Evolutionary conservation across 2,888 invertebrate species (phyloP).

Genomic region (Lithophane ornitopus): DNA sequence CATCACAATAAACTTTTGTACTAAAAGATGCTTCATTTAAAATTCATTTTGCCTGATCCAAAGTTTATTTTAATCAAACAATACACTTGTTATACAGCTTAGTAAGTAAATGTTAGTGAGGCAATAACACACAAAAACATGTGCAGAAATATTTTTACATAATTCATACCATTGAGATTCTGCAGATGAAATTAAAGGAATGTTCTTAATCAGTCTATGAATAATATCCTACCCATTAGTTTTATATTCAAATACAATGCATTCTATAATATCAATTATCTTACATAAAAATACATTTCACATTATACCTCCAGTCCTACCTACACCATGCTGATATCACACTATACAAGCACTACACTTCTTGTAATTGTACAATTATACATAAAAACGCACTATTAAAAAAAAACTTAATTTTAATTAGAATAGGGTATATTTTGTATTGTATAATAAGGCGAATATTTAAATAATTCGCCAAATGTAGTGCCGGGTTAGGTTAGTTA

Average conservation of each 20-base stretch:
- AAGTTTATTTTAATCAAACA: constrained; percentile 56
- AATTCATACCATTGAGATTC: constrained; percentile 51
- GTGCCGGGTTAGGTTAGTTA: background rate
- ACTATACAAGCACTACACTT: constrained; percentile 9
- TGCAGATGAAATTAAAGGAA: constrained; percentile 56
- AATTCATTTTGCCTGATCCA: background rate
- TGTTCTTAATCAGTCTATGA: constrained; percentile 69
- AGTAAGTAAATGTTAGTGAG: constrained; percentile 21
- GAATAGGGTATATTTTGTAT: background rate
- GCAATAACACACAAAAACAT: constrained; percentile 15
- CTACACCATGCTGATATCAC: constrained; percentile 1
- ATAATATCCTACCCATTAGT: constrained; percentile 32
- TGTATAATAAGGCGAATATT: background rate
- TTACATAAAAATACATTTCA: constrained; percentile 33
- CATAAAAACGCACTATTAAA: background rate
- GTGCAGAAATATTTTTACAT: constrained; percentile 13
- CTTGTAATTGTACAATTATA: constrained; percentile 10
- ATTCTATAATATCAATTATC: constrained; percentile 31
- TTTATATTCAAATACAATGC: constrained; percentile 12
- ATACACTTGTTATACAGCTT: constrained; percentile 40
- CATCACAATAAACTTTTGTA: constrained; percentile 64
- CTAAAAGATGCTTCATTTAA: constrained; percentile 9
- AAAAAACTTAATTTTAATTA: background rate
- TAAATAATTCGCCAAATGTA: background rate
- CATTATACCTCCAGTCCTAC: constrained; percentile 12